phyloP scores from a whole-genome alignment of 2,113 vertebrate genomes.

The Talpa occidentalis region DNA sequence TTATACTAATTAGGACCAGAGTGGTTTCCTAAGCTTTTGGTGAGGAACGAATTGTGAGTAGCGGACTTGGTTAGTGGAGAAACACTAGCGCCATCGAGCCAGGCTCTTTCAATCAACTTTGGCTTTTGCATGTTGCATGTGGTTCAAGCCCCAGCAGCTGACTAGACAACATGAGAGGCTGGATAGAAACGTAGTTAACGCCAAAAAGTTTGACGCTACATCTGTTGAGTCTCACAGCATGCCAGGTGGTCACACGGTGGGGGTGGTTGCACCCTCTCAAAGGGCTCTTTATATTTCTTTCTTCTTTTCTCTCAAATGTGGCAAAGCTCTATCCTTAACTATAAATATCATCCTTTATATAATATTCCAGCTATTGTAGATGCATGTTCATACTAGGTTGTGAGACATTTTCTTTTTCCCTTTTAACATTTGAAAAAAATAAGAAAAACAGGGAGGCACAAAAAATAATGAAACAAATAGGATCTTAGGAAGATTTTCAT shows the following conservation, averaged over 20 bases:
- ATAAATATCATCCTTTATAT: conserved; percentile 61
- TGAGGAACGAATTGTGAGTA: neutral
- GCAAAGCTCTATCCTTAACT: conserved; percentile 37
- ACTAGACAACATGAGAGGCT: conserved; percentile 49
- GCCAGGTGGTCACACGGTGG: conserved; percentile 60
- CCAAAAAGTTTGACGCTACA: conserved; percentile 55
- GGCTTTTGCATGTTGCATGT: conserved; percentile 42
- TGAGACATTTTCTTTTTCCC: conserved; percentile 1
- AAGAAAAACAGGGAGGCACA: neutral
- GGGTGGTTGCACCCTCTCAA: conserved; percentile 57
- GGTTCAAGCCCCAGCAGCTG: conserved; percentile 6
- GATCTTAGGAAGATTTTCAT: neutral
- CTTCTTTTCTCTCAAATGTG: conserved; percentile 30
- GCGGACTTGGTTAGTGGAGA: neutral
- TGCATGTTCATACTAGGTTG: conserved; percentile 20
- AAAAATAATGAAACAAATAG: neutral
- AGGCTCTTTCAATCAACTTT: neutral
- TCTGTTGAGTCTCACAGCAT: conserved; percentile 62
- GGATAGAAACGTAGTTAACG: neutral
- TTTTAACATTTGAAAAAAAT: neutral
- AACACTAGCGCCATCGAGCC: neutral
- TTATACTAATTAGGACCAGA: neutral
- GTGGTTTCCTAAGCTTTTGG: neutral
- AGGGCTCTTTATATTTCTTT: conserved; percentile 61
- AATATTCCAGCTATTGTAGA: conserved; percentile 38